Base-by-base conservation (phyloP, 2,113 vertebrate species). In the Polyodon spathula region DNA sequence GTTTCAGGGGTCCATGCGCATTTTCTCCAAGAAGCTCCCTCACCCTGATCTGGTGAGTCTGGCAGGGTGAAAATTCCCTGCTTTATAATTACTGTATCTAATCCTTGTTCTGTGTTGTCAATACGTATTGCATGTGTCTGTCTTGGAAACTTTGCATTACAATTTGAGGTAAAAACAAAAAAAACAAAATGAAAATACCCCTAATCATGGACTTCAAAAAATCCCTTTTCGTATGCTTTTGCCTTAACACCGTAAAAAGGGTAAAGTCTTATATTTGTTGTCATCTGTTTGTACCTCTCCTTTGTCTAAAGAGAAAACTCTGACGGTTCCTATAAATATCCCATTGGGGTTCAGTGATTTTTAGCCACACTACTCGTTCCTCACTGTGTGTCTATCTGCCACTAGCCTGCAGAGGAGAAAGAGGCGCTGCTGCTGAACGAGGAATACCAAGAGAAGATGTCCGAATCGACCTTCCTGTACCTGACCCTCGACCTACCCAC, bases 1-100 rank as follows among this genome's bases (percentile, higher is more conserved):
- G 11, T 98, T 98, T 79, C 95, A 98, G 76, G 95, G 95, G 37
- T 94, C 90, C 60, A 98, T 98, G 95, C 78, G 94, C 58, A 97
- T 98, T 69, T 98, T 97, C 79, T 95, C 94, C 62, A 98, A 97
- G 73, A 98, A 98, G 55, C 85, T 97, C 58, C 95, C 94, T 6
- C 95, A 97, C 63, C 95, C 93, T 2, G 95, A 98, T 65, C 75
- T 97, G 84, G 95, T 97, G 61, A 81, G 90, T 70, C n/a, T n/a
- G n/a, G n/a, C n/a, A n/a, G n/a, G n/a, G n/a, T 5, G 4, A 44
- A n/a, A n/a, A n/a, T 37, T 9, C 51, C 12, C 7, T 48, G 37
- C 11, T 43, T n/a, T n/a, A 16, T 44, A 6, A 15, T 46, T 8
- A 8, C 44, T 58, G 6, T 40, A 37, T 6, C 17, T 10, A 8